Evolutionary conservation across 1,140 invertebrate species (phyloP).

Genomic region (Goniozus legneri): DNA sequence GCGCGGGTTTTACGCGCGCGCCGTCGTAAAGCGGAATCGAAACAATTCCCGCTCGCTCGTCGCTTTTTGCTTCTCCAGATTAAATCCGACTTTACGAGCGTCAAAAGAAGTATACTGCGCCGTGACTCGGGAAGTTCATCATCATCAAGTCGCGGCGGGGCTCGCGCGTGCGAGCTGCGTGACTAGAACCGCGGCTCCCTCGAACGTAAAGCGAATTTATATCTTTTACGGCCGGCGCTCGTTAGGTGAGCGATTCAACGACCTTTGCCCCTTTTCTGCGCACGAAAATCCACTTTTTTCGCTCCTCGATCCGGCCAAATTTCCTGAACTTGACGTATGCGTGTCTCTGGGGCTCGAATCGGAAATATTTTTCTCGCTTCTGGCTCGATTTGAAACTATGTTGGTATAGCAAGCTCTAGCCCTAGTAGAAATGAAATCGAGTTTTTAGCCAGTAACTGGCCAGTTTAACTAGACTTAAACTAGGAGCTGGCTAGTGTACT

Average conservation of each 20-base stretch:
- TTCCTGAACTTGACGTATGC: too few species aligned
- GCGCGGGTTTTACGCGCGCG: too few species aligned
- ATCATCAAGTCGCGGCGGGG: constrained; percentile 44
- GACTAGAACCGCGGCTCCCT: constrained; percentile 18
- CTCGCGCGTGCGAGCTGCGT: too few species aligned
- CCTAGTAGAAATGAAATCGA: too few species aligned
- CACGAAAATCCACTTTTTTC: not conserved
- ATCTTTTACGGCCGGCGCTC: constrained; percentile 35
- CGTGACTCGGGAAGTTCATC: constrained; percentile 43
- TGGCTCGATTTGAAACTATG: too few species aligned
- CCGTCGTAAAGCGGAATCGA: constrained; percentile 14
- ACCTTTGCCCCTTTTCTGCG: constrained; percentile 14
- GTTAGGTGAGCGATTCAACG: constrained; percentile 35
- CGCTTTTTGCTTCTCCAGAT: constrained; percentile 36
- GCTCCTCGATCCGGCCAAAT: too few species aligned
- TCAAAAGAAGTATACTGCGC: constrained; percentile 33
- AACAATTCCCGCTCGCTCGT: constrained; percentile 18
- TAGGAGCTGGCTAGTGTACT: too few species aligned
- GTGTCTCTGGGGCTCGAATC: too few species aligned
- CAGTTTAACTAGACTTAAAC: too few species aligned
- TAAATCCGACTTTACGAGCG: constrained; percentile 49
- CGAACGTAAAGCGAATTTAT: constrained; percentile 39
- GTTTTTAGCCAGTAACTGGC: too few species aligned
- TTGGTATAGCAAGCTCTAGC: too few species aligned
- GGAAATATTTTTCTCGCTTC: too few species aligned